Evolutionary conservation across 2,888 invertebrate species (phyloP), one percentile per base, ranked within the genome.

Genomic region (Seladonia tumulorum): DNA sequence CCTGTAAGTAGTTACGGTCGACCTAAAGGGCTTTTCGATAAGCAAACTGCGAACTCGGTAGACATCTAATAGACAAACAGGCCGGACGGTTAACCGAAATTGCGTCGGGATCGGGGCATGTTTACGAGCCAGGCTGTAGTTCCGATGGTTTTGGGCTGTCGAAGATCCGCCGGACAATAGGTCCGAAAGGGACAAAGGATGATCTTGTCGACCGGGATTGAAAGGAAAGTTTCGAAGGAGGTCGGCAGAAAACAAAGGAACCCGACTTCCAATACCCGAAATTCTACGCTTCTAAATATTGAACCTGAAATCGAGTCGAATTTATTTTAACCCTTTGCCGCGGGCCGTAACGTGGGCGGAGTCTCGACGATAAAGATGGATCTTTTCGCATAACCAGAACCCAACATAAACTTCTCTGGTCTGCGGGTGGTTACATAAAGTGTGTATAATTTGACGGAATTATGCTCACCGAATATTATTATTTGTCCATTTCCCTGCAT

Each of bases 21-120:
- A 47, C 76, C 39, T 53, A 47, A 14, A 71, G 18, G 39, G 70
- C 39, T 57, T 47, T 47, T 77, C 81, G 86, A 75, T 79, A 79
- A 74, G 70, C 81, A 74, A 79, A 79, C 70, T 39, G 70, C 39
- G 22, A 81, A 53, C 57, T n/a, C 60, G 45, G 39, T 10, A 74
- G 53, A 66, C 79, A 66, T 66, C 49, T 77, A 78, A 82, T 77
- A 63, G 80, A 81, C 76, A 68, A 39, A 78, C 79, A 70, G 42
- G 79, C 14, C 57, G 39, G n/a, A 66, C 68, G 73, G 70, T 35
- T 53, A 68, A 42, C 73, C 79, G 57, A 73, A 85, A 86, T 81
- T 78, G 72, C 72, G 78, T 77, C 63, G 66, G 60, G 60, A 49
- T 39, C 63, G 14, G 22, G 10, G 42, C 45, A 78, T 78, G 78